phyloP scores from a whole-genome alignment of 2,113 vertebrate genomes.

The Sinocyclocheilus grahami region DNA sequence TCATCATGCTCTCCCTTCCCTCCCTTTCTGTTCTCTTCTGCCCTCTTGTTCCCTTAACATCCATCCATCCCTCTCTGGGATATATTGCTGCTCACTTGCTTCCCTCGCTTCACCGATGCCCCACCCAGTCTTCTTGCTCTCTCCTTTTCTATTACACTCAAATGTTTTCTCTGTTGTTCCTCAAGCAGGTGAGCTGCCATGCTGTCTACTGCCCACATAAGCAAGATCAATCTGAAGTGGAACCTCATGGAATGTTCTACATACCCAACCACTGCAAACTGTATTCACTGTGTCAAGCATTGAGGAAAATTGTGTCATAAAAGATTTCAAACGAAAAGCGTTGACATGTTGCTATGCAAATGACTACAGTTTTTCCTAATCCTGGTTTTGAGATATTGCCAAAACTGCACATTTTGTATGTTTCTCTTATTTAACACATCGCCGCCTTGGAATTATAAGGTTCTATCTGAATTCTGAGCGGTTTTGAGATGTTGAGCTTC shows the following conservation, averaged over 20 bases:
- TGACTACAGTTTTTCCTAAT: neutral
- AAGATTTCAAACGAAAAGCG: neutral
- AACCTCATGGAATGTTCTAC: neutral
- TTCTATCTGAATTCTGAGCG: too few relatives aligned
- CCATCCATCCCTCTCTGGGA: slow-evolving; percentile 4
- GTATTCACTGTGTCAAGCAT: neutral
- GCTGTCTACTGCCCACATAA: neutral
- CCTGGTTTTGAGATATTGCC: neutral
- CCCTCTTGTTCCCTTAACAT: slow-evolving; percentile 48
- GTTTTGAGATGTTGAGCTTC: neutral
- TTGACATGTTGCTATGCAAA: neutral
- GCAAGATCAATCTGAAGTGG: neutral
- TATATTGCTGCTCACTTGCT: neutral
- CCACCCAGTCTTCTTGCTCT: neutral
- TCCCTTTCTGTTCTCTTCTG: slow-evolving; percentile 47
- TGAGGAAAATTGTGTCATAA: neutral
- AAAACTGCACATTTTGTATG: neutral
- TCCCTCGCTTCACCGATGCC: neutral
- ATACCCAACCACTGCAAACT: neutral
- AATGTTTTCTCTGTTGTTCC: neutral
- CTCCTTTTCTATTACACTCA: neutral
- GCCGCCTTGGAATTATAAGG: too few relatives aligned
- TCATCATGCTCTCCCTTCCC: slow-evolving; percentile 38
- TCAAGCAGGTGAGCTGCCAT: neutral
- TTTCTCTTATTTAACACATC: neutral